Conservation (phyloP, 2,113 vertebrate species). For the Ardeotis arabs region DNA sequence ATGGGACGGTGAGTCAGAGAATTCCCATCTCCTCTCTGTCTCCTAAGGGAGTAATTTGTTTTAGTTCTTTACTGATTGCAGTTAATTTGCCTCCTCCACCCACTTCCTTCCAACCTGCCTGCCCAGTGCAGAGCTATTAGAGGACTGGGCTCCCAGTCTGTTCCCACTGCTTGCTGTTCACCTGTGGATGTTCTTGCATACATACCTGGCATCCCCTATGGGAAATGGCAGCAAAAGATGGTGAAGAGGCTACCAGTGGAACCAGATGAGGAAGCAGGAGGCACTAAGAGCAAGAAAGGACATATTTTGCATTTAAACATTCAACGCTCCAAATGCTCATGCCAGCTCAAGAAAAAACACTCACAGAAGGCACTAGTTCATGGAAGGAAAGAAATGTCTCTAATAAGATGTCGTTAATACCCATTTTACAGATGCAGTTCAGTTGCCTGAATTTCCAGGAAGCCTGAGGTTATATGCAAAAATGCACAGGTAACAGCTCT, state of each 20-base stretch:
- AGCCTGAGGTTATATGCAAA: background rate
- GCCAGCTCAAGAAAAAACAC: background rate
- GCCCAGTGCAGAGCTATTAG: background rate
- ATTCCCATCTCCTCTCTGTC: conserved; percentile 33
- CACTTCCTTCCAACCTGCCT: background rate
- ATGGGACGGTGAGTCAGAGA: conserved; percentile 22
- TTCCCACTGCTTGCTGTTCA: background rate
- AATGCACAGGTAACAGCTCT: background rate
- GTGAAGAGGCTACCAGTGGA: background rate
- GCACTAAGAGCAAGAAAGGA: background rate
- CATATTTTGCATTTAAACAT: background rate
- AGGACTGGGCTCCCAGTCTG: background rate
- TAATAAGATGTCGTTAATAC: background rate
- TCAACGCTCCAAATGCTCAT: background rate
- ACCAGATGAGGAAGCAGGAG: background rate
- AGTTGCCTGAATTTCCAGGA: background rate
- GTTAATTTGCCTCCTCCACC: conserved; percentile 29
- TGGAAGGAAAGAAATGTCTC: background rate
- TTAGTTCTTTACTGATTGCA: conserved; percentile 24
- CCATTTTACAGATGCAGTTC: background rate
- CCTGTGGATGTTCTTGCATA: background rate
- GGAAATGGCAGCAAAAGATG: background rate
- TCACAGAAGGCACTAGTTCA: background rate
- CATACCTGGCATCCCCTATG: fast-evolving
- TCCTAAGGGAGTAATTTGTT: conserved; percentile 31